phyloP scores from a whole-genome alignment of 2,888 invertebrate genomes.

The Hydrotaea diabolus region DNA sequence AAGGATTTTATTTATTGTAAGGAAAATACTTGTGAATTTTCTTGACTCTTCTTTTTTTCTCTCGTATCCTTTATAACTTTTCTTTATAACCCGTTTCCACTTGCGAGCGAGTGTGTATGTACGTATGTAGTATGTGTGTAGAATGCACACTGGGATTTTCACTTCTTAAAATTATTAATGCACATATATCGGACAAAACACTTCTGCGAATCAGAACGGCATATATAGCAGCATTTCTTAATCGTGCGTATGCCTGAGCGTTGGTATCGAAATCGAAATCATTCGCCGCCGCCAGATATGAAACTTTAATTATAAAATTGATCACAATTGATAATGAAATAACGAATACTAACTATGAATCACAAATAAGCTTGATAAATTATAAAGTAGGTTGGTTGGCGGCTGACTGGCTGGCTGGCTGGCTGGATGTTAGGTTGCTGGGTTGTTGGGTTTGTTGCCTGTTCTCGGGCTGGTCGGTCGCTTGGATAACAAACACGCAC shows the following conservation, averaged over 20 bases:
- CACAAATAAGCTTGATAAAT: slow-evolving; percentile 66
- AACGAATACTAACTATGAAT: slow-evolving; percentile 68
- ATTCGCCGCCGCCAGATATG: slow-evolving; percentile 43
- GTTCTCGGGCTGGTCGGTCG: neutral
- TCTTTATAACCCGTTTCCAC: too few species aligned
- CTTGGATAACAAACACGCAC: slow-evolving; percentile 64
- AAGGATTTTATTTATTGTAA: neutral
- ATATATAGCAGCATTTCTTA: neutral
- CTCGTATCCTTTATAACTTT: neutral
- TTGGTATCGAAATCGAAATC: neutral
- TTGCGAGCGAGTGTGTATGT: neutral
- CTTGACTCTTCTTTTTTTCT: neutral
- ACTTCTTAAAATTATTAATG: slow-evolving; percentile 50
- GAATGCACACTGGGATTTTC: slow-evolving; percentile 32
- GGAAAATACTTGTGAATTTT: neutral
- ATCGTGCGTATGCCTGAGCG: neutral
- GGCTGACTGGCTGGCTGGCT: slow-evolving; percentile 19
- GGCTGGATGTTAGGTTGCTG: slow-evolving; percentile 5
- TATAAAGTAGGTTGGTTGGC: slow-evolving; percentile 62
- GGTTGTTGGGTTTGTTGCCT: slow-evolving; percentile 2
- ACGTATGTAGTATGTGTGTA: neutral
- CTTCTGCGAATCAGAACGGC: slow-evolving; percentile 4
- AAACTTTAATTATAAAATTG: slow-evolving; percentile 61
- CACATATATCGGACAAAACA: slow-evolving; percentile 62
- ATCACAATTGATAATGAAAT: slow-evolving; percentile 67